Base-by-base conservation (phyloP, 2,888 invertebrate genomes). In the Xanthia togata region DNA sequence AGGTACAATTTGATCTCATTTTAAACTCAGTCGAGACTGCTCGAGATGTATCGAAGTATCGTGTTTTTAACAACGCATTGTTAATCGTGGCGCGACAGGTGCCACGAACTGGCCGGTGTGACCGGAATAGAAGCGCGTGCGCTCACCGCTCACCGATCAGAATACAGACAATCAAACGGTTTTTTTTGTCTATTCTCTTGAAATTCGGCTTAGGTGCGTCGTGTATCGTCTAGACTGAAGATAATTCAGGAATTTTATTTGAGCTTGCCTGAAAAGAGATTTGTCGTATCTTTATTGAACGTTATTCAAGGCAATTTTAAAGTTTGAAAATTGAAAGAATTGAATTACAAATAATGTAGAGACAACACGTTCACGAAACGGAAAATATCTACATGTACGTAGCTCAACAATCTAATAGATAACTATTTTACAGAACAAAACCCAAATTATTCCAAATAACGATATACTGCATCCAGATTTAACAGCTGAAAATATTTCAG, bases 11-110 rank as follows among this genome's bases (percentile, higher is more conserved):
- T 53, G 14, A 41, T 70, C 75, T 65, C 59, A 79, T 68, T 76
- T 76, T 60, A 83, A 82, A 44, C 53, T 17, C 31, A 38, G 31
- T 60, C 60, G 5, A 11, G 11, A 55, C 55, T 53, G 23, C 53
- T 53, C 23, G 53, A 23, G 53, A 53, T 53, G 72, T 69, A 87
- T 88, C 80, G 77, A 79, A 87, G 79, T 82, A 82, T 81, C 76
- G 70, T 86, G 86, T 83, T 83, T 83, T 83, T 84, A 78, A 77
- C 76, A 75, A 20, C 77, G 88, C 84, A 87, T 87, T 84, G 87
- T 87, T 87, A 83, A 83, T 83, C 79, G 83, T 55, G 60, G 31
- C 79, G 79, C 87, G 87, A 87, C 87, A 87, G 87, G 87, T 87
- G 87, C 87, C 87, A 62, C 57, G 47, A 35, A 59, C 73, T 59